Conservation (phyloP, 30 jellyfish, hydroid and myxozoan species). For the Cassiopea xamachana region DNA sequence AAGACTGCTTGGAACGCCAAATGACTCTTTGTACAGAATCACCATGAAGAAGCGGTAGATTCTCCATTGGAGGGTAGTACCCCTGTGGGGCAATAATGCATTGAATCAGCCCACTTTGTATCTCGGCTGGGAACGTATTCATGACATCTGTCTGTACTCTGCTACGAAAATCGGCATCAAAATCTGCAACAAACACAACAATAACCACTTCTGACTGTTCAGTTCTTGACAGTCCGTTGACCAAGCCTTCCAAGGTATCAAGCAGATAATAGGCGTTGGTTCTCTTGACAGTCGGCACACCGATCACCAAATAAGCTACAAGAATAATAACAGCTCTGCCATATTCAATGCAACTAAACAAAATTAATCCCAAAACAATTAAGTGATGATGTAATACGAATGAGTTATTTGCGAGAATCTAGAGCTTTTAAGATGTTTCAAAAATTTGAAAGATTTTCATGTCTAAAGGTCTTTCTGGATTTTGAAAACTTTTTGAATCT, state of each 20-base stretch:
- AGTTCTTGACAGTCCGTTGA: constrained; percentile 34
- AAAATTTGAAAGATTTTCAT: too few species aligned
- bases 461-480: too few species aligned
- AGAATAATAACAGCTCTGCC: not conserved
- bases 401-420: too few species aligned
- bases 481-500: too few species aligned
- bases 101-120: constrained; percentile 63
- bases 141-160: constrained; percentile 33
- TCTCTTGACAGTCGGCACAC: constrained; percentile 88
- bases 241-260: constrained; percentile 71
- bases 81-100: constrained; percentile 58
- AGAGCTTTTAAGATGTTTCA: too few species aligned
- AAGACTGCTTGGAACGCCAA: constrained; percentile 95
- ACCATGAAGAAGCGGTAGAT: constrained; percentile 78
- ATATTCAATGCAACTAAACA: too few species aligned
- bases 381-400: too few species aligned
- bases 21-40: constrained; percentile 75
- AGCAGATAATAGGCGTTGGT: constrained; percentile 77
- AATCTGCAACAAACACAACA: constrained; percentile 77
- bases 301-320: constrained; percentile 82
- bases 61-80: constrained; percentile 72
- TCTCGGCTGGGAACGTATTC: constrained; percentile 54
- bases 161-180: constrained; percentile 28
- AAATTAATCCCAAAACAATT: too few species aligned
- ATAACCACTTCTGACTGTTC: constrained; percentile 73